Evolutionary conservation across 2,797 vertebrate genomes (phyloP).

Genomic region (Lates japonicus): DNA sequence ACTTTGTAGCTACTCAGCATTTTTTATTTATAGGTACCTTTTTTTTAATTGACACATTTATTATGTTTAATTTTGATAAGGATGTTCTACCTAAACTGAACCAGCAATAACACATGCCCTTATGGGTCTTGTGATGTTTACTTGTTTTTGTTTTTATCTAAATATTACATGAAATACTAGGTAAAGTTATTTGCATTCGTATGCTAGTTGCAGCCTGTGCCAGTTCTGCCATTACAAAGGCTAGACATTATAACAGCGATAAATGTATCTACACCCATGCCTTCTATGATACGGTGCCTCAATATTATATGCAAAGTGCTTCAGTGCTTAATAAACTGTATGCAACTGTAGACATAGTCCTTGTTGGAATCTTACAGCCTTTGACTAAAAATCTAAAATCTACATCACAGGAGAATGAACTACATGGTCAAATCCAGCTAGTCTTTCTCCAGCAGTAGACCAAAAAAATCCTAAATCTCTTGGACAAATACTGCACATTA

Average conservation of each 20-base stretch:
- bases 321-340: conserved; percentile 70
- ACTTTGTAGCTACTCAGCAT: conserved; percentile 75
- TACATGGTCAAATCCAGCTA: conserved; percentile 34
- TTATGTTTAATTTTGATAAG: conserved; percentile 76
- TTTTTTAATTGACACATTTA: conserved; percentile 62
- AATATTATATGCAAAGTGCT: conserved; percentile 78
- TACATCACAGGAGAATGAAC: conserved; percentile 18
- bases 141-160: conserved; percentile 54
- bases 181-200: conserved; percentile 50
- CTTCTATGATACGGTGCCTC: conserved; percentile 83
- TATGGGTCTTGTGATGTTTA: conserved; percentile 70
- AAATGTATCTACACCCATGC: conserved; percentile 68
- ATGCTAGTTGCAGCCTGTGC: conserved; percentile 67
- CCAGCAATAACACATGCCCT: conserved; percentile 74
- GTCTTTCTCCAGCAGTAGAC: conserved; percentile 22
- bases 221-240: conserved; percentile 60
- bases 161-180: conserved; percentile 47
- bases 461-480: neutral
- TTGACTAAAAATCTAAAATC: conserved; percentile 27
- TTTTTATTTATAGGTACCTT: conserved; percentile 84
- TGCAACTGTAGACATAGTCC: conserved; percentile 67
- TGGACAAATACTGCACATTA: conserved; percentile 44
- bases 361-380: conserved; percentile 36
- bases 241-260: conserved; percentile 64
- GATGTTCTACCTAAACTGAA: conserved; percentile 70